A percentile compares a stretch with the other conserved stretches of the same genome.
Evolutionary conservation across 2,888 invertebrate species (phyloP).

Genomic region (Girardia tigrina): DNA sequence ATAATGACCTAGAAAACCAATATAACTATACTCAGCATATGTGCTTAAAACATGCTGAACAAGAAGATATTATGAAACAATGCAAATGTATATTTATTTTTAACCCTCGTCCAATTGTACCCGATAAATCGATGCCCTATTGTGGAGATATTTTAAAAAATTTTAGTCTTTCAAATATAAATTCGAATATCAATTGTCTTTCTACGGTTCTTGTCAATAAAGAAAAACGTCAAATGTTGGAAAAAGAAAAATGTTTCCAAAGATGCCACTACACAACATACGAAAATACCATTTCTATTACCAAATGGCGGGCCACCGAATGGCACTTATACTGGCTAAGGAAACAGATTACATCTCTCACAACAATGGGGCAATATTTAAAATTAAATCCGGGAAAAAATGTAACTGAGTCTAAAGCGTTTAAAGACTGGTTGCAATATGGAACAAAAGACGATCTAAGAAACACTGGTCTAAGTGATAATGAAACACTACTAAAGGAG

Average conservation of each 20-base stretch:
- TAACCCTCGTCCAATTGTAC: constrained; percentile 24
- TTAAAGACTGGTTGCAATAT: not conserved
- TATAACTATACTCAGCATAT: constrained; percentile 27
- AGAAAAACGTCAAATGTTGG: not conserved
- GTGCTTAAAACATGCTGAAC: not conserved
- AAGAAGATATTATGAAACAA: constrained; percentile 31
- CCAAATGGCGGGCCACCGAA: constrained; percentile 33
- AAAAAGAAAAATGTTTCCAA: constrained; percentile 24
- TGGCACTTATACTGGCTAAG: constrained; percentile 36
- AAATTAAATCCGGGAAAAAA: not conserved
- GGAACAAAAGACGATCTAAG: not conserved
- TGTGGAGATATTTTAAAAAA: constrained; percentile 25
- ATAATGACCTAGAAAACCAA: constrained; percentile 21
- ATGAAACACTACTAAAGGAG: not conserved
- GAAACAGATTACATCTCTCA: not conserved
- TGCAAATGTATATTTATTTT: constrained; percentile 31
- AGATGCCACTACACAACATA: constrained; percentile 17
- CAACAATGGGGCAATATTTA: not conserved
- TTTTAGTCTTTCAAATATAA: not conserved
- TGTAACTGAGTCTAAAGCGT: not conserved
- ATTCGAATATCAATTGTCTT: not conserved
- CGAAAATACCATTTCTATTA: constrained; percentile 33
- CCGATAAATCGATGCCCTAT: constrained; percentile 28
- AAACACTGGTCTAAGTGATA: not conserved
- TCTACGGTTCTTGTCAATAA: not conserved